These are phyloP conservation scores for Rhipidura dahli DNA, from an alignment of 2,113 vertebrate genomes.

Conservation along the genomic window DNA sequence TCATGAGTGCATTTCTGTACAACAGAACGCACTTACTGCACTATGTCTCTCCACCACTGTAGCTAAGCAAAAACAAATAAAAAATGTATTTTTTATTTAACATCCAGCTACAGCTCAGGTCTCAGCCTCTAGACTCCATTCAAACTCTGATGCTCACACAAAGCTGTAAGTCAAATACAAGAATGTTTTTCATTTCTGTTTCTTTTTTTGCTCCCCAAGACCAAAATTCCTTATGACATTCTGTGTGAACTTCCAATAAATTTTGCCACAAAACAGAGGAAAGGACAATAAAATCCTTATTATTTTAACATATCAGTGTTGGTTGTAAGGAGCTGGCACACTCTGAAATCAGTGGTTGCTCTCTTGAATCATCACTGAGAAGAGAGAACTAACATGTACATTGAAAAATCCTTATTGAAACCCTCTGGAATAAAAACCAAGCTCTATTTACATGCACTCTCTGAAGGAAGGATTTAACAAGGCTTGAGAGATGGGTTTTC, in stretches of 20 bases:
- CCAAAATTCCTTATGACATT: background rate
- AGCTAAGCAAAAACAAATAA: conserved; percentile 4
- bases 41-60: background rate
- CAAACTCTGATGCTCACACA: background rate
- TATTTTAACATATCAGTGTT: background rate
- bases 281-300: background rate
- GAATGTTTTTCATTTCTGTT: background rate
- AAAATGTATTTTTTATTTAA: conserved; percentile 47
- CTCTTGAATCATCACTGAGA: background rate
- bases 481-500: background rate
- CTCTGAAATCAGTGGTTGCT: background rate
- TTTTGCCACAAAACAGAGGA: background rate
- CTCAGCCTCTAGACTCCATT: background rate
- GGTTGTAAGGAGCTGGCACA: background rate
- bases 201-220: background rate
- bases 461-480: background rate
- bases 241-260: background rate
- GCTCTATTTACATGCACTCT: background rate
- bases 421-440: background rate
- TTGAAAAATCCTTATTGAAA: background rate
- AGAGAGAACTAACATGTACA: background rate
- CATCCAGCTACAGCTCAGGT: background rate
- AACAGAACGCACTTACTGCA: conserved; percentile 20
- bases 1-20: background rate
- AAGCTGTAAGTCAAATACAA: background rate